Evolutionary conservation across 2,888 invertebrate genomes (phyloP).

Genomic region (Drosophila meridiana): DNA sequence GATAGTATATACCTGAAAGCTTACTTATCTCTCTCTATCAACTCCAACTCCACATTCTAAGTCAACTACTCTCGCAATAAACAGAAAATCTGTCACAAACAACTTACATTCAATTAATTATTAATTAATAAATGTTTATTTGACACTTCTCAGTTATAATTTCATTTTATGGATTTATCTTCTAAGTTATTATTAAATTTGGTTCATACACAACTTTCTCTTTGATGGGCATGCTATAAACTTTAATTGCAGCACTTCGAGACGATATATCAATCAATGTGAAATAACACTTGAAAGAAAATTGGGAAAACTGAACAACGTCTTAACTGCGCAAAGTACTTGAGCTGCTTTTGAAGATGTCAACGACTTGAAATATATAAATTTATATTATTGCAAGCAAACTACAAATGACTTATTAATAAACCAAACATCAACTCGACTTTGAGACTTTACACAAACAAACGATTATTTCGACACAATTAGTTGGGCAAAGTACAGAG

Average conservation of each 20-base stretch:
- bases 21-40: too few relatives aligned
- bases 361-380: slow-evolving; percentile 13
- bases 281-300: slow-evolving; percentile 9
- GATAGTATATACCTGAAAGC: too few relatives aligned
- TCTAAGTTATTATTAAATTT: neutral
- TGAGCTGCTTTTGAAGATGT: slow-evolving; percentile 18
- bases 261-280: slow-evolving; percentile 12
- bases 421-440: slow-evolving; percentile 16
- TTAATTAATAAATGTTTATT: neutral
- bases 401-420: slow-evolving; percentile 26
- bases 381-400: slow-evolving; percentile 14
- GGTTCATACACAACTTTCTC: neutral
- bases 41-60: too few relatives aligned
- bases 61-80: too few relatives aligned
- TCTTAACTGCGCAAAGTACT: slow-evolving; percentile 17
- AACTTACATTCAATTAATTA: neutral
- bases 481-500: slow-evolving; percentile 30
- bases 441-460: slow-evolving; percentile 23
- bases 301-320: slow-evolving; percentile 9
- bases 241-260: neutral
- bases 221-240: neutral
- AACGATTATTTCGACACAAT: slow-evolving; percentile 20
- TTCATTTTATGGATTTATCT: neutral
- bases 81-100: neutral
- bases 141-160: neutral